Percentiles rank a stretch among this genome's conserved stretches.
Evolutionary conservation across 2,113 vertebrate species (phyloP).

Genomic region (Sitta europaea): DNA sequence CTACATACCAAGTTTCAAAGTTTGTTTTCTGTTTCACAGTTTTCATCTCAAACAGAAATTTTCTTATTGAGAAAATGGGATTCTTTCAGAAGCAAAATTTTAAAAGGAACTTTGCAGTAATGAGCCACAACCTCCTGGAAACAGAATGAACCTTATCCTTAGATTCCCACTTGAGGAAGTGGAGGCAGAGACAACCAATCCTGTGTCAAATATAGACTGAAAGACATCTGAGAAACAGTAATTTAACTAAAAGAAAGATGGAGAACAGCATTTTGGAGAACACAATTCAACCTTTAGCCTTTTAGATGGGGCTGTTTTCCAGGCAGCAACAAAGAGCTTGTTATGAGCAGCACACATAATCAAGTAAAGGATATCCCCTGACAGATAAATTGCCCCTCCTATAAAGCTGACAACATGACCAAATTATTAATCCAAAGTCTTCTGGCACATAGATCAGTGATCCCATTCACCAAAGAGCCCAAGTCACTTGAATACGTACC

Average conservation of each 20-base stretch:
- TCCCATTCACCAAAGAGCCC: neutral
- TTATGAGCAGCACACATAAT: neutral
- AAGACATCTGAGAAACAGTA: neutral
- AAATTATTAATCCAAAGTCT: neutral
- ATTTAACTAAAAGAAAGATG: neutral
- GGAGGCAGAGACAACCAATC: neutral
- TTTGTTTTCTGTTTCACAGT: neutral
- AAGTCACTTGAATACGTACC: neutral
- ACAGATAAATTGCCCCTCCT: neutral
- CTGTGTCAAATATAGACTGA: neutral
- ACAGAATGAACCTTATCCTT: neutral
- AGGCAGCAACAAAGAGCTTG: neutral
- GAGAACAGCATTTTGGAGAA: neutral
- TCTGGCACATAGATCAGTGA: neutral
- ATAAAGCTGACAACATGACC: neutral
- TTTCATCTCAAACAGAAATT: neutral
- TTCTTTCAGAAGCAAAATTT: neutral
- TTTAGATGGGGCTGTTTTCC: neutral
- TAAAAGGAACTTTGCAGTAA: neutral
- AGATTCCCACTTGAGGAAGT: neutral
- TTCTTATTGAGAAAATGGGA: neutral
- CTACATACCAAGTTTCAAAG: neutral
- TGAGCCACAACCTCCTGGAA: neutral
- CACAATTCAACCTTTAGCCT: neutral
- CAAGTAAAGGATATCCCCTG: neutral